Evolutionary conservation across 1,140 invertebrate genomes (phyloP), one percentile per base, ranked within the genome.

Genomic region (Elysia chlorotica): DNA sequence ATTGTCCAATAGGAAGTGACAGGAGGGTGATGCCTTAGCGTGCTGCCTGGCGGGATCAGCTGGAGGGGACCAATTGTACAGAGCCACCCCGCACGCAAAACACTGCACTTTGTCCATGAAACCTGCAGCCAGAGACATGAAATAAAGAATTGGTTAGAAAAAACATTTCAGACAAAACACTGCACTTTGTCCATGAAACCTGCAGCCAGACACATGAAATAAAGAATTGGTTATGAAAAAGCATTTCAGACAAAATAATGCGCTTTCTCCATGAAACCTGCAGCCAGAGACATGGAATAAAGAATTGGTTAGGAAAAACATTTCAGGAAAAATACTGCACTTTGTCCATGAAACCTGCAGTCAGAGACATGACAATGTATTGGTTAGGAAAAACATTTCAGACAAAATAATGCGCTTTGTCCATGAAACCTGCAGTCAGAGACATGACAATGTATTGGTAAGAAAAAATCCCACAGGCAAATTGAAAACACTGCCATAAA

Each of bases 211-310:
- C n/a, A n/a, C n/a, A n/a, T n/a, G n/a, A n/a, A n/a, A n/a, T n/a
- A n/a, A n/a, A n/a, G n/a, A n/a, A n/a, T n/a, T n/a, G n/a, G n/a
- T n/a, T n/a, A n/a, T n/a, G n/a, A n/a, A n/a, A n/a, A n/a, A n/a
- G n/a, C n/a, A n/a, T n/a, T n/a, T n/a, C 66, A 68, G 5, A 30
- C 14, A 56, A 28, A 54, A 30, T 48, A 68, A 19, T 41, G 35
- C 28, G 41, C 63, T 23, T 38, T 65, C n/a, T 65, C 63, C 23
- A 38, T 65, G 25, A 38, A 41, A 41, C 63, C 63, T 65, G 63
- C 30, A 21, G 5, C n/a, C n/a, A n/a, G n/a, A n/a, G n/a, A n/a
- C n/a, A n/a, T n/a, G n/a, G n/a, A n/a, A n/a, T n/a, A n/a, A n/a
- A n/a, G n/a, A n/a, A n/a, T n/a, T n/a, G n/a, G n/a, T n/a, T n/a